phyloP scores from a whole-genome alignment of 2,888 invertebrate genomes.

The Andricus curvator region DNA sequence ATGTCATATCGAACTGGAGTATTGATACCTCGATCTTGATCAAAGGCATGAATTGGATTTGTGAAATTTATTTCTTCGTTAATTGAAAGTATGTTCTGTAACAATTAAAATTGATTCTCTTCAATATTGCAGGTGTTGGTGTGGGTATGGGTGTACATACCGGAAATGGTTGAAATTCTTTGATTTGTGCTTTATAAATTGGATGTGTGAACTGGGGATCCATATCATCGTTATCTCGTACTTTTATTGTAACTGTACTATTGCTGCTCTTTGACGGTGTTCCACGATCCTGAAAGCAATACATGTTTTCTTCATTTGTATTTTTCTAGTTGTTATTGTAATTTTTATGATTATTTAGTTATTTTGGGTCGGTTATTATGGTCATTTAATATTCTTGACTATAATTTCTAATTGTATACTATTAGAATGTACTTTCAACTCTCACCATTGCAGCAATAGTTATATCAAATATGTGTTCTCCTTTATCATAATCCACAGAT shows the following conservation, averaged over 20 bases:
- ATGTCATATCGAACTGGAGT: conserved; percentile 88
- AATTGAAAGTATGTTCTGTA: conserved; percentile 77
- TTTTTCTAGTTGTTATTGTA: neutral
- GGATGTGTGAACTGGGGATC: conserved; percentile 90
- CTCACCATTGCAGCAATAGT: neutral
- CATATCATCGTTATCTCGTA: conserved; percentile 90
- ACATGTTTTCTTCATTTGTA: neutral
- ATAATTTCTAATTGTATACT: no score
- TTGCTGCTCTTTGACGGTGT: conserved; percentile 87
- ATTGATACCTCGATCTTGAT: conserved; percentile 88
- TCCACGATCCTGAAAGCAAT: conserved; percentile 86
- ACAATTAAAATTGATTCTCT: neutral
- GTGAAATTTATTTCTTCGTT: conserved; percentile 86
- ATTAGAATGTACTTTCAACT: no score
- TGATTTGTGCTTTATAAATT: conserved; percentile 87
- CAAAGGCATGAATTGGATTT: conserved; percentile 87
- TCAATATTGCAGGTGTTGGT: no score
- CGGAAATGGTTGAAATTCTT: conserved; percentile 8
- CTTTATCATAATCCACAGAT: neutral
- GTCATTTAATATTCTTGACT: no score
- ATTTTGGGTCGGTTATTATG: no score
- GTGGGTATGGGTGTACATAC: neutral
- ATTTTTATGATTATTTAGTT: neutral
- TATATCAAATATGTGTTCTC: neutral
- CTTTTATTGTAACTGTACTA: conserved; percentile 85